Evolutionary conservation across 2,888 invertebrate genomes (phyloP).

Genomic region (Molorchus minor): DNA sequence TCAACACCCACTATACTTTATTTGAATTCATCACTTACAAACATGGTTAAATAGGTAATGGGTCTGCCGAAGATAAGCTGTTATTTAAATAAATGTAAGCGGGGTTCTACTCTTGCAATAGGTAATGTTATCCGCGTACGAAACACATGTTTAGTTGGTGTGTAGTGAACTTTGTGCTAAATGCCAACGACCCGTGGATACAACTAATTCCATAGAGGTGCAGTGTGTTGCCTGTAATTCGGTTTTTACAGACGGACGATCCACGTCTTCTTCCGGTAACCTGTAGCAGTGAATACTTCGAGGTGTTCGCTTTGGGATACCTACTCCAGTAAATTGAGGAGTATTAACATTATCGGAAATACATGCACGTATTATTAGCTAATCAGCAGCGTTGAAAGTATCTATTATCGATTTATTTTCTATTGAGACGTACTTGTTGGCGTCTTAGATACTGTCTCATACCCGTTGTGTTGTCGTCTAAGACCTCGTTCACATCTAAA

Average conservation of each 20-base stretch:
- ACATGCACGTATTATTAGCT: too few species aligned
- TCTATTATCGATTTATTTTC: too few species aligned
- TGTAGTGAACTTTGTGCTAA: not conserved
- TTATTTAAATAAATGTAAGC: not conserved
- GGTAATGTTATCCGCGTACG: not conserved
- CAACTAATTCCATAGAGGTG: not conserved
- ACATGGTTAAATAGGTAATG: not conserved
- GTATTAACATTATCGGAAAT: too few species aligned
- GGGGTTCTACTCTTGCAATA: not conserved
- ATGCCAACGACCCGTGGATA: not conserved
- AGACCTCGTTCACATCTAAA: too few species aligned
- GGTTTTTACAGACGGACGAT: not conserved
- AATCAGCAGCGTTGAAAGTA: too few species aligned
- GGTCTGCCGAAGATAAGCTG: not conserved
- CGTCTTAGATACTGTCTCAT: too few species aligned
- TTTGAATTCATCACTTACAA: not conserved
- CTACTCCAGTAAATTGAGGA: too few species aligned
- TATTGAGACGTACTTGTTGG: too few species aligned
- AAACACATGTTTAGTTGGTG: not conserved
- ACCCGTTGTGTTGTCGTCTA: too few species aligned
- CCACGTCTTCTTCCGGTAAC: not conserved
- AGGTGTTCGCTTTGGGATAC: too few species aligned
- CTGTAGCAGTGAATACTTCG: too few species aligned
- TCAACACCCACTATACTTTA: constrained; percentile 1
- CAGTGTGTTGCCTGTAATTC: not conserved